Evolutionary conservation across 2,113 vertebrate species (phyloP).

Genomic region (Ivindomyrus marchei): DNA sequence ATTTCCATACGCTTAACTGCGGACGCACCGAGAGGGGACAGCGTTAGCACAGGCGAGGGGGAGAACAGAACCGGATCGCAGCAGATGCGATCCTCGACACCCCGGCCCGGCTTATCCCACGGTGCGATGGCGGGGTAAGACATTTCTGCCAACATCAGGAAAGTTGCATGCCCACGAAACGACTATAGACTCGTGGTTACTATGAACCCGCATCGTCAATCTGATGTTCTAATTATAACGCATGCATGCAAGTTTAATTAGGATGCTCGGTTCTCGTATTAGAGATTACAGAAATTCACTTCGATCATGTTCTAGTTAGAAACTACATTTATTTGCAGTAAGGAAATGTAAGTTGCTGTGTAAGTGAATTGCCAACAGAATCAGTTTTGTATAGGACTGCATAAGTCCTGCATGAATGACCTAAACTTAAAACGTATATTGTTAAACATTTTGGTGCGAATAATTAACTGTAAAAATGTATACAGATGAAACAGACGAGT

Average conservation of each 20-base stretch:
- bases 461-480: neutral
- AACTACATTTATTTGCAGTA: neutral
- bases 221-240: neutral
- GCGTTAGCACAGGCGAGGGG: neutral
- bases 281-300: neutral
- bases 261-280: neutral
- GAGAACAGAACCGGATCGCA: neutral
- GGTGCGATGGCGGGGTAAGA: slow-evolving; percentile 14
- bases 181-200: neutral
- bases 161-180: neutral
- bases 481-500: neutral
- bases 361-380: neutral
- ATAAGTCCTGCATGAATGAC: neutral
- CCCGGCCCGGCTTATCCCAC: neutral
- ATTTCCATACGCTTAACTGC: slow-evolving; percentile 8
- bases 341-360: neutral
- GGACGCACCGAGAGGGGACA: neutral
- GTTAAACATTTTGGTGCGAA: neutral
- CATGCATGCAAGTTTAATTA: neutral
- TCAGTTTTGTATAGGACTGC: neutral
- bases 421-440: neutral
- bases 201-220: neutral
- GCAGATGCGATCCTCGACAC: neutral
- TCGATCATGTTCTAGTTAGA: neutral
- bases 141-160: neutral